Evolutionary conservation across 2,113 vertebrate genomes (phyloP).

Genomic region (Passer domesticus): DNA sequence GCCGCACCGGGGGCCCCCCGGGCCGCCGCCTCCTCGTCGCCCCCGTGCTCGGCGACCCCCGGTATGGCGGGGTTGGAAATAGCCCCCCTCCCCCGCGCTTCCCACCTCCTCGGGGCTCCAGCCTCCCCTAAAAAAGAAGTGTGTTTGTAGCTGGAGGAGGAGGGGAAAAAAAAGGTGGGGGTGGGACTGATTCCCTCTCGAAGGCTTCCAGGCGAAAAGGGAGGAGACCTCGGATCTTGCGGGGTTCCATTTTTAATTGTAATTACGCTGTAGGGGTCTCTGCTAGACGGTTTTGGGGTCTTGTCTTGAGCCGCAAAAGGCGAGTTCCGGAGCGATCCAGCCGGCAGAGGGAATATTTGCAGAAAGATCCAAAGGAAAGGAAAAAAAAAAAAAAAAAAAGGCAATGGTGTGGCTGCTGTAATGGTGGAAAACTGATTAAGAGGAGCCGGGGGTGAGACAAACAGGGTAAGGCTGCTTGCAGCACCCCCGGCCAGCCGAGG

Average conservation of each 20-base stretch:
- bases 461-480: slow-evolving; percentile 42
- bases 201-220: slow-evolving; percentile 50
- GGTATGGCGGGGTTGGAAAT: neutral
- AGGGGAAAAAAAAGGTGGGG: slow-evolving; percentile 19
- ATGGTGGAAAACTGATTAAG: slow-evolving; percentile 67
- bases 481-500: neutral
- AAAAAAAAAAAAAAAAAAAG: neutral
- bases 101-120: slow-evolving; percentile 1
- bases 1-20: neutral
- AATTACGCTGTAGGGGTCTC: slow-evolving; percentile 23
- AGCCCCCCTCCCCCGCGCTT: neutral
- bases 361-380: neutral
- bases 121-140: slow-evolving; percentile 58
- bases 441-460: slow-evolving; percentile 50
- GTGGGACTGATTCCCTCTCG: slow-evolving; percentile 32
- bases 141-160: slow-evolving; percentile 53
- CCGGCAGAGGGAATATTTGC: slow-evolving; percentile 7
- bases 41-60: neutral
- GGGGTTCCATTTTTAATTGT: slow-evolving; percentile 66
- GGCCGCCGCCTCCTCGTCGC: neutral
- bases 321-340: neutral
- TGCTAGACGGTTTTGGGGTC: neutral
- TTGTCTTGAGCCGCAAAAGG: neutral
- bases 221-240: slow-evolving; percentile 57
- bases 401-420: slow-evolving; percentile 43